Base-by-base conservation (phyloP, 37 sponge, comb jelly and placozoan species). In the Aphrocallistes beatrix region DNA sequence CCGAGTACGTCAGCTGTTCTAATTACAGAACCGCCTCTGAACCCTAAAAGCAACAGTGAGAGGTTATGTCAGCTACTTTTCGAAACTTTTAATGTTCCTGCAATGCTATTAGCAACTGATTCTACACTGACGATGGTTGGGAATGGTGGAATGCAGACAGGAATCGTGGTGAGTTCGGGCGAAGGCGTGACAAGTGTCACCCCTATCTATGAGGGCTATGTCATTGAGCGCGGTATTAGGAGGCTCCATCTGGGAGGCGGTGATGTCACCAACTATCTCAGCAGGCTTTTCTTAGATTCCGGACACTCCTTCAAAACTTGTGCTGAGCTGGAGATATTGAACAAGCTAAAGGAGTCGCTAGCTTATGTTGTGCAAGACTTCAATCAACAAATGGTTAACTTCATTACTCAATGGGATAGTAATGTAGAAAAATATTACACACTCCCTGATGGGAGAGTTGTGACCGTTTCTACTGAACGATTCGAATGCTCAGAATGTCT, bases 191-290 rank as follows among this genome's bases (percentile, higher is more conserved):
- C 83, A 3, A 28, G 32, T 82, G 83, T 82, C 10, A 17, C 30
- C 1, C 83, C 83, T 82, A 32, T 82, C 83, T 82, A 82, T 19
- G 83, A 82, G 25, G 83, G 83, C 8, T 38, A 82, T 17, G 1
- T 19, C n/a, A 37, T 82, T 39, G 16, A 36, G 83, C 1, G 39
- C 8, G 83, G 32, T 8, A 30, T 39, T 3, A 3, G 39, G 83
- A 38, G 83, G 30, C 23, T 82, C 23, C 37, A 82, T 17, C 25
- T 82, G n/a, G 83, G 83, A 39, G 83, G 83, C 8, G 28, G 23
- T 39, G 83, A 82, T 38, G 39, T 82, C 39, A 82, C 83, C 30
- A 37, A 38, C 19, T 82, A 82, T 17, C 83, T 82, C 37, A 17
- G 37, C 25, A 39, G 39, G 17, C 39, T 82, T 3, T 38, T 82